Percentiles rank a stretch among this genome's conserved stretches.
Conservation (phyloP, 1,140 invertebrate species). For the Cataglyphis hispanica region DNA sequence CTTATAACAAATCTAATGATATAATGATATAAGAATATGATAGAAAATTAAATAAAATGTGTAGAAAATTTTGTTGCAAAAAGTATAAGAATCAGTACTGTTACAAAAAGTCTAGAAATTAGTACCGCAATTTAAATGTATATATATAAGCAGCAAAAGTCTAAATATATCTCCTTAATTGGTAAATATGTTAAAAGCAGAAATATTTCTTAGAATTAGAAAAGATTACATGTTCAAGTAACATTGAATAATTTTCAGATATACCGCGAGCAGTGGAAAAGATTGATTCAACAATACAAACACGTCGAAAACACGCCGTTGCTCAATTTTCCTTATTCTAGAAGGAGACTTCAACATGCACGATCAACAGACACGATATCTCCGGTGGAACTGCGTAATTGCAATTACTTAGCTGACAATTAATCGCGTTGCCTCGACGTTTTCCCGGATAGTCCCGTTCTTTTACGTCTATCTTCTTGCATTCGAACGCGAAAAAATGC, state of each 20-base stretch:
- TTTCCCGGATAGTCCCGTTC: constrained; percentile 27
- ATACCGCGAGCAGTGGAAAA: background rate
- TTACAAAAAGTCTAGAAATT: background rate
- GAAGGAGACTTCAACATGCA: background rate
- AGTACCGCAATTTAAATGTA: background rate
- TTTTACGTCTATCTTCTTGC: constrained; percentile 22
- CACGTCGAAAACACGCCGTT: background rate
- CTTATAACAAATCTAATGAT: background rate
- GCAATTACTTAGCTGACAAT: constrained; percentile 51
- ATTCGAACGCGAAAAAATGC: constrained; percentile 34
- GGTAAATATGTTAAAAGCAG: background rate
- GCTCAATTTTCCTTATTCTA: constrained; percentile 8
- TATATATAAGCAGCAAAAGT: background rate
- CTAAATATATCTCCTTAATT: background rate
- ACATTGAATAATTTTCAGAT: background rate
- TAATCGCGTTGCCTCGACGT: constrained; percentile 43
- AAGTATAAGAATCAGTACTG: background rate
- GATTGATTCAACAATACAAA: background rate
- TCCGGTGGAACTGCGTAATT: constrained; percentile 24
- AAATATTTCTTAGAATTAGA: too few species aligned
- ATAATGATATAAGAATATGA: background rate
- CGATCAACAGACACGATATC: background rate
- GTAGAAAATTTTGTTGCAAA: background rate
- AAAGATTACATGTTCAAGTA: background rate
- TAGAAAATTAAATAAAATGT: background rate